Percentiles rank a stretch among this genome's conserved stretches.
Conservation (phyloP, 2,113 vertebrate species). For the Hemicordylus capensis region DNA sequence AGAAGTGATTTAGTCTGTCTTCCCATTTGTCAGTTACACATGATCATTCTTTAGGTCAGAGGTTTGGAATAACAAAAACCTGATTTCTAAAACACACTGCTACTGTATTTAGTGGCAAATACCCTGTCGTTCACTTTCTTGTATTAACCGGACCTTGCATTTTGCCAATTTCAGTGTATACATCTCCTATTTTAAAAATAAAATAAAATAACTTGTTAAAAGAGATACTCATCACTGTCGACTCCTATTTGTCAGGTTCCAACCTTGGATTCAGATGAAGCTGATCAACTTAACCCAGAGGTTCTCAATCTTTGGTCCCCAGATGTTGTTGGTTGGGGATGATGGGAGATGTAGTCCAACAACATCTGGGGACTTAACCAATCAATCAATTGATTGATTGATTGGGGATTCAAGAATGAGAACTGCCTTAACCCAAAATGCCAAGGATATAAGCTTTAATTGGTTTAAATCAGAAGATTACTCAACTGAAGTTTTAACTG, state of each 20-base stretch:
- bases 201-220: not conserved
- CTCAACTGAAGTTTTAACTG: not conserved
- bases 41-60: not conserved
- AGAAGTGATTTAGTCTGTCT: not conserved
- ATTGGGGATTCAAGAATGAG: too few species aligned
- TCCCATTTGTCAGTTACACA: not conserved
- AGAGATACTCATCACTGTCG: constrained; percentile 10
- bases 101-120: too few species aligned
- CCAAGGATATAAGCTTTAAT: not conserved
- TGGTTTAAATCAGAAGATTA: constrained; percentile 9
- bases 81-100: constrained; percentile 14
- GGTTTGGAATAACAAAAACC: not conserved
- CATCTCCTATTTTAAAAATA: constrained; percentile 31
- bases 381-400: too few species aligned
- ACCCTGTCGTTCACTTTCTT: constrained; percentile 13
- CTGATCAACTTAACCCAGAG: not conserved
- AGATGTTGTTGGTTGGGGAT: too few species aligned
- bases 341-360: too few species aligned
- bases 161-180: constrained; percentile 9
- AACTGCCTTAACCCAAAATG: constrained; percentile 8
- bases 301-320: too few species aligned
- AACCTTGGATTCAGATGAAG: not conserved
- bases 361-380: too few species aligned
- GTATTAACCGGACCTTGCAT: constrained; percentile 10
- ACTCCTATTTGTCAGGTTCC: constrained; percentile 23